Conservation (phyloP, 2,113 vertebrate genomes). For the Gymnorhina tibicen region DNA sequence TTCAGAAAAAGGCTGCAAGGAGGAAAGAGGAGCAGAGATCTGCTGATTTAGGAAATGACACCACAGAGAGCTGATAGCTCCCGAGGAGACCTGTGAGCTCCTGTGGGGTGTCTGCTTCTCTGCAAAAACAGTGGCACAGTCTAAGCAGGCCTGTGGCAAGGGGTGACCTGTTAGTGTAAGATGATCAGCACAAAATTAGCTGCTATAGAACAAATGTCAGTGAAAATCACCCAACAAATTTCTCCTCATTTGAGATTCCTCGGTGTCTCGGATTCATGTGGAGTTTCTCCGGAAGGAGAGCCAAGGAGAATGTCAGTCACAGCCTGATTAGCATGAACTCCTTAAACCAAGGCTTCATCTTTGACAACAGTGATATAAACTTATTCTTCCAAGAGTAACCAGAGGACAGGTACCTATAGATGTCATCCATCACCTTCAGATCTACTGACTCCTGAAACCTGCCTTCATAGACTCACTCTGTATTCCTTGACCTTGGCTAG, state of each 20-base stretch:
- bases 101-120: not conserved
- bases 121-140: not conserved
- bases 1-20: not conserved
- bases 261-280: not conserved
- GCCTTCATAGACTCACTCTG: constrained; percentile 21
- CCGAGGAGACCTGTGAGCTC: not conserved
- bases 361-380: constrained; percentile 60
- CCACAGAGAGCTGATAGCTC: not conserved
- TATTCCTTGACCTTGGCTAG: constrained; percentile 49
- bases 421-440: constrained; percentile 67
- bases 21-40: not conserved
- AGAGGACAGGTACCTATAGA: constrained; percentile 56
- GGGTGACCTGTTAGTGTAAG: not conserved
- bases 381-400: constrained; percentile 60
- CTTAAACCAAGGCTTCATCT: constrained; percentile 58
- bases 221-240: constrained; percentile 9
- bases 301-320: constrained; percentile 75
- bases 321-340: constrained; percentile 68
- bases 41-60: not conserved
- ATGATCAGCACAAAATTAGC: not conserved
- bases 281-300: constrained; percentile 40
- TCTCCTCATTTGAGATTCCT: constrained; percentile 43
- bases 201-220: not conserved
- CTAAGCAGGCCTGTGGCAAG: not conserved
- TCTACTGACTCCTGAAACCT: constrained; percentile 55